Evolutionary conservation across 2,888 invertebrate genomes (phyloP).

Genomic region (Venustoraphidia nigricollis): DNA sequence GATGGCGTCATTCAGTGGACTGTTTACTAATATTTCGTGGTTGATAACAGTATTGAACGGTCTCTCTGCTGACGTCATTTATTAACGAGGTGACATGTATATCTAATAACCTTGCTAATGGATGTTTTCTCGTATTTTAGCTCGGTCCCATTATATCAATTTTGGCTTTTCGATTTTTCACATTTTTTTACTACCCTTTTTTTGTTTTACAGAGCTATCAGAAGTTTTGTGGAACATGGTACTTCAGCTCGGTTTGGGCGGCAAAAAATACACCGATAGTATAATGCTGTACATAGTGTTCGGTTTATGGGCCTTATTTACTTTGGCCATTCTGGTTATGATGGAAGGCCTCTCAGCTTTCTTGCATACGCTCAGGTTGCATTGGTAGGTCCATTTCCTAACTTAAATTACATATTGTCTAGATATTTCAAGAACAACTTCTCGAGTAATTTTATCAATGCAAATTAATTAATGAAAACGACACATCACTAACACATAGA

Average conservation of each 20-base stretch:
- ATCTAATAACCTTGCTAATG: no score
- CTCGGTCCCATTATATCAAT: neutral
- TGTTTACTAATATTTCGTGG: no score
- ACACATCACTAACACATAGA: no score
- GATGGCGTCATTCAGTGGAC: no score
- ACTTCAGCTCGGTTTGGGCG: slow-evolving; percentile 23
- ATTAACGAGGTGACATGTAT: no score
- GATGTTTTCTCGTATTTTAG: no score
- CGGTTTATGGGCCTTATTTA: slow-evolving; percentile 63
- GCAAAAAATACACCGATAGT: slow-evolving; percentile 26
- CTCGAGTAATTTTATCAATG: no score
- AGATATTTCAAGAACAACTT: no score
- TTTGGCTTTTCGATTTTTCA: neutral
- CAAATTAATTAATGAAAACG: no score
- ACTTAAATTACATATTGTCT: no score
- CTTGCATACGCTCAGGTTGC: slow-evolving; percentile 73
- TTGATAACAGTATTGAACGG: no score
- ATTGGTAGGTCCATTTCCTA: slow-evolving; percentile 44
- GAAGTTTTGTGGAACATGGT: slow-evolving; percentile 68
- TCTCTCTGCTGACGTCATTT: no score
- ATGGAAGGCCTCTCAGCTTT: slow-evolving; percentile 90
- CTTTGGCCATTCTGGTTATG: slow-evolving; percentile 65
- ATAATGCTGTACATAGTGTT: slow-evolving; percentile 48
- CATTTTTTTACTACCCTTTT: slow-evolving; percentile 16
- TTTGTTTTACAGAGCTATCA: slow-evolving; percentile 45